A percentile compares a stretch with the other conserved stretches of the same genome.
Evolutionary conservation across 2,113 vertebrate species (phyloP).

Genomic region (Mormoops blainvillei): DNA sequence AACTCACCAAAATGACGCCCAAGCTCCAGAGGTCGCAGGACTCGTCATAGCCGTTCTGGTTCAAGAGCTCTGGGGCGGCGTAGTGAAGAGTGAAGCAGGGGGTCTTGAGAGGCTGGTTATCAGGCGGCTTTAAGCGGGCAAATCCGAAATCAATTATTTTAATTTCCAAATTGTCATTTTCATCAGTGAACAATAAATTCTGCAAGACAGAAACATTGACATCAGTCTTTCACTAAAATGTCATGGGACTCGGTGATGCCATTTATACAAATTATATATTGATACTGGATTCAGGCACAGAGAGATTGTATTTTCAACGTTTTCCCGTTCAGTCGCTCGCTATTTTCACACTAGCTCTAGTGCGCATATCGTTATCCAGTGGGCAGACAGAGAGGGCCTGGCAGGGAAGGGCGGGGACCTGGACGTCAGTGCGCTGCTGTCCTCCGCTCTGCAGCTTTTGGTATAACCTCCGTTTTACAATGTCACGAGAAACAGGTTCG

Average conservation of each 20-base stretch:
- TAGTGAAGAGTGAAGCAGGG: constrained; percentile 98
- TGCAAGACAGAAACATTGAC: constrained; percentile 68
- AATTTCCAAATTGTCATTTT: constrained; percentile 95
- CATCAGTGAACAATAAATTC: constrained; percentile 97
- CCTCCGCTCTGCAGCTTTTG: neutral
- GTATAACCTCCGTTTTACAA: neutral
- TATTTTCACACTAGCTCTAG: no score
- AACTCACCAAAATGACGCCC: constrained; percentile 96
- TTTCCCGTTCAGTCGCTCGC: no score
- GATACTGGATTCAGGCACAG: neutral
- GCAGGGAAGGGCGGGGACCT: neutral
- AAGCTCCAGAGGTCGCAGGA: constrained; percentile 99
- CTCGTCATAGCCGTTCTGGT: constrained; percentile 94
- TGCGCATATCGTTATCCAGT: no score
- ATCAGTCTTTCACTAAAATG: neutral
- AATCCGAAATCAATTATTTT: constrained; percentile 99
- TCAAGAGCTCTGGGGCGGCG: constrained; percentile 94
- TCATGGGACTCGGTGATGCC: neutral
- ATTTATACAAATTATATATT: no score
- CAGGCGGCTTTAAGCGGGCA: constrained; percentile 95
- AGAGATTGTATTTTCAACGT: neutral
- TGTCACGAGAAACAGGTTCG: neutral
- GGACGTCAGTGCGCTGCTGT: accelerated
- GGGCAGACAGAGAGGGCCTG: no score
- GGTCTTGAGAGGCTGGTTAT: constrained; percentile 97